Evolutionary conservation across 2,797 vertebrate genomes (phyloP).

Genomic region (Hozukius guyotensis): DNA sequence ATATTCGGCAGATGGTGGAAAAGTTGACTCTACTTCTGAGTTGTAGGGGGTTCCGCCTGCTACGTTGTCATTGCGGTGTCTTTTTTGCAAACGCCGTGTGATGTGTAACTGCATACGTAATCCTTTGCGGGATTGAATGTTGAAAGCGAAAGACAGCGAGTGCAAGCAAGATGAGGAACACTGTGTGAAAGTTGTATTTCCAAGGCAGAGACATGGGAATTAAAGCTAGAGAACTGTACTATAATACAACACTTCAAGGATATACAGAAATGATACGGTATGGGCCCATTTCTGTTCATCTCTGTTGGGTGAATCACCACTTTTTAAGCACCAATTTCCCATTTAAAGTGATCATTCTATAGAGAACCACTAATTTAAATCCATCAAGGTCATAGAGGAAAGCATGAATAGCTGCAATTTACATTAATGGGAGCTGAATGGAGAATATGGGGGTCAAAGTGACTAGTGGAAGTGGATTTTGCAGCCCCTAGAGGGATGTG

Average conservation of each 20-base stretch:
- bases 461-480: constrained; percentile 33
- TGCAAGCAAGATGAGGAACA: constrained; percentile 5
- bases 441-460: constrained; percentile 34
- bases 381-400: constrained; percentile 44
- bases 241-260: constrained; percentile 3
- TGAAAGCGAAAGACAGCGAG: constrained; percentile 4
- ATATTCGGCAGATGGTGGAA: neutral
- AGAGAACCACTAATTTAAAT: constrained; percentile 39
- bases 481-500: constrained; percentile 7
- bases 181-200: constrained; percentile 19
- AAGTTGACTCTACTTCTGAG: constrained; percentile 20
- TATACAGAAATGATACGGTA: constrained; percentile 8
- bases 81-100: neutral
- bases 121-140: constrained; percentile 5
- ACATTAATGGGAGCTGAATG: constrained; percentile 45
- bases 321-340: constrained; percentile 39
- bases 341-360: constrained; percentile 40
- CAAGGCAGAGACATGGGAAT: constrained; percentile 5
- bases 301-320: constrained; percentile 14
- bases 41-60: neutral
- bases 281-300: constrained; percentile 1
- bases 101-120: constrained; percentile 21
- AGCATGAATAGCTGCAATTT: constrained; percentile 50
- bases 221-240: constrained; percentile 18
- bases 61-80: neutral